These are phyloP conservation scores for Chrysochloris asiatica DNA, from an alignment of 2,113 vertebrate genomes.

Conservation along the genomic window DNA sequence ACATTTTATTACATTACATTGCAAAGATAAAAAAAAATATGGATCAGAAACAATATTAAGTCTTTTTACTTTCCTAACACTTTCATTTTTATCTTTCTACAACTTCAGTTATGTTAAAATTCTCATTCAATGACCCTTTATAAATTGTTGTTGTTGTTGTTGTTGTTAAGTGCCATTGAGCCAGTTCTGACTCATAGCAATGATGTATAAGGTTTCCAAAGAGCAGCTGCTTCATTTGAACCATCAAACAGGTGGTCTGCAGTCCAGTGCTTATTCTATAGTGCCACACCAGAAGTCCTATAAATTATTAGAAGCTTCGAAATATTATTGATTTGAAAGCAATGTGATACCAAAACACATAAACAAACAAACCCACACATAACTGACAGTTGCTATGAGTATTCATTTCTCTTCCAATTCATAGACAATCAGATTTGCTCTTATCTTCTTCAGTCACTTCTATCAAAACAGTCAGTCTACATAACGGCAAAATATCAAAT, in stretches of 20 bases:
- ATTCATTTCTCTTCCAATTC: constrained; percentile 77
- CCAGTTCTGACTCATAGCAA: no score
- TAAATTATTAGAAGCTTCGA: constrained; percentile 74
- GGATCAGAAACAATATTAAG: constrained; percentile 51
- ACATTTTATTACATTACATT: constrained; percentile 53
- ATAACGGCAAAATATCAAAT: constrained; percentile 77
- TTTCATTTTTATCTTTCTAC: constrained; percentile 47
- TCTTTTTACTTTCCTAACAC: constrained; percentile 6
- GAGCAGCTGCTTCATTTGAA: no score
- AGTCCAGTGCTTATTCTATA: no score
- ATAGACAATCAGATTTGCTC: constrained; percentile 70
- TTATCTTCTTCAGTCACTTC: constrained; percentile 77
- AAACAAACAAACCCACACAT: neutral
- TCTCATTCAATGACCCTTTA: constrained; percentile 64
- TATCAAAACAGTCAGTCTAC: constrained; percentile 81
- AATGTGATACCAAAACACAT: neutral
- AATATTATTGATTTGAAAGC: constrained; percentile 75
- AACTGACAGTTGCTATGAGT: constrained; percentile 73
- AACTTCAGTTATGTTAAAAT: constrained; percentile 64
- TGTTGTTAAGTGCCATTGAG: no score
- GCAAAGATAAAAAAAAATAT: constrained; percentile 49
- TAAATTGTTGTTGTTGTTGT: no score
- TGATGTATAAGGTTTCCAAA: no score
- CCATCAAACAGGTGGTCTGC: no score
- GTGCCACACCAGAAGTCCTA: no score